These are phyloP conservation scores for Sinosuthora webbiana DNA, from an alignment of 2,113 vertebrate species.

Conservation along the genomic window DNA sequence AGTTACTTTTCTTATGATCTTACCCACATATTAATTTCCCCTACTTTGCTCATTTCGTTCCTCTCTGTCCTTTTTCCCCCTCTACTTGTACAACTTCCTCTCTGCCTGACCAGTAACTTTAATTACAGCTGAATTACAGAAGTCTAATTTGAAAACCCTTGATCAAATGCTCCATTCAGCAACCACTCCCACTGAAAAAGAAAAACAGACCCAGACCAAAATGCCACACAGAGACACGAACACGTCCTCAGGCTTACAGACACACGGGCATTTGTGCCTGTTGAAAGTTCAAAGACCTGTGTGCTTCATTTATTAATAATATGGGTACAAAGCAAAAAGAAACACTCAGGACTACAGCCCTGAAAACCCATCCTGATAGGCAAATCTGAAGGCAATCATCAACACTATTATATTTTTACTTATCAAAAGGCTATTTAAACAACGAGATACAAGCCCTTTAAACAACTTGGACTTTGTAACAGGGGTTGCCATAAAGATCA, in stretches of 20 bases:
- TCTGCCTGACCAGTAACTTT: neutral
- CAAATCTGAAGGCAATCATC: conserved; percentile 68
- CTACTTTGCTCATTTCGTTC: neutral
- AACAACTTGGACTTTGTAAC: conserved; percentile 68
- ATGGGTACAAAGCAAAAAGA: conserved; percentile 34
- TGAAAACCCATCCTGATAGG: conserved; percentile 71
- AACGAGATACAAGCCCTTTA: conserved; percentile 67
- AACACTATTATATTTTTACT: conserved; percentile 53
- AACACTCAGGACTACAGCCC: neutral
- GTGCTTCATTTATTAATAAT: conserved; percentile 58
- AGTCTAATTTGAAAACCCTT: neutral
- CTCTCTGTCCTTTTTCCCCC: neutral
- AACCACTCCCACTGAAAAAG: neutral
- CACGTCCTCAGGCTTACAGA: neutral
- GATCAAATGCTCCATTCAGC: neutral
- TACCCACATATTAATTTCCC: neutral
- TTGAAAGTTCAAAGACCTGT: conserved; percentile 59
- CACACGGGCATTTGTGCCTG: neutral
- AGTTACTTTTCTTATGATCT: neutral
- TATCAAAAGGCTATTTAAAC: conserved; percentile 68
- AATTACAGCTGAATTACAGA: neutral
- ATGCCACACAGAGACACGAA: neutral
- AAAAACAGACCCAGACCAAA: neutral
- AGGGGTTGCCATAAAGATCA: conserved; percentile 50
- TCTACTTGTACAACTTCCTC: neutral